A percentile compares a stretch with the other conserved stretches of the same genome.
Conservation (phyloP, 2,888 invertebrate species). For the Drosophila putrida region DNA sequence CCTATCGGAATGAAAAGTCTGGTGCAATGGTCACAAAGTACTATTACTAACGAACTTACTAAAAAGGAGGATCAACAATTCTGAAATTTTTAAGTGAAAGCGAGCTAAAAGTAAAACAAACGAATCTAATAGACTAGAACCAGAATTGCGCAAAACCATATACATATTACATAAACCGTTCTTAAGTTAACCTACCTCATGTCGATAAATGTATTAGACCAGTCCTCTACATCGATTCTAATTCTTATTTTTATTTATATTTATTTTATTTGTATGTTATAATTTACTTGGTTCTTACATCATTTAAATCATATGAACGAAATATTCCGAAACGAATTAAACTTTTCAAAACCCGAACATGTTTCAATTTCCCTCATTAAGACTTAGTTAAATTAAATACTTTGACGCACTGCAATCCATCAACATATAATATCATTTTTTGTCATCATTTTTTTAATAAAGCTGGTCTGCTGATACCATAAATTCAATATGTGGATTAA, state of each 20-base stretch:
- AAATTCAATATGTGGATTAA: not conserved
- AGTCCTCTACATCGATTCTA: conserved; percentile 49
- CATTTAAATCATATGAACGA: conserved; percentile 7
- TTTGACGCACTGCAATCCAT: conserved; percentile 15
- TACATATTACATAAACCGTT: conserved; percentile 16
- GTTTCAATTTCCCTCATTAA: conserved; percentile 84
- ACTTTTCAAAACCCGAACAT: conserved; percentile 81
- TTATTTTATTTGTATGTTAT: conserved; percentile 14
- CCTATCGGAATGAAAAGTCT: conserved; percentile 78
- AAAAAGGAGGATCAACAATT: not conserved
- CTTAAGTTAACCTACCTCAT: conserved; percentile 10
- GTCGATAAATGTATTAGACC: conserved; percentile 19
- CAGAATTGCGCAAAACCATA: conserved; percentile 25
- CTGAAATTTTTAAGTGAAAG: conserved; percentile 19
- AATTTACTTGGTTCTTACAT: conserved; percentile 14
- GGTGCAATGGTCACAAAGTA: conserved; percentile 83
- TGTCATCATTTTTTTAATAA: conserved; percentile 5
- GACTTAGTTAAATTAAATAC: conserved; percentile 23
- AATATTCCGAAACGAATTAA: conserved; percentile 32
- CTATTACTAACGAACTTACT: conserved; percentile 58
- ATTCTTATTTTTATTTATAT: conserved; percentile 40
- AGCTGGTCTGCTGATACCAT: conserved; percentile 11
- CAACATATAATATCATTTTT: conserved; percentile 24
- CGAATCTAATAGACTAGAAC: conserved; percentile 24
- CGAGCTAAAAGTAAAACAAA: conserved; percentile 38